Percentiles rank a stretch among this genome's conserved stretches.
phyloP scores from a whole-genome alignment of 2,797 vertebrate genomes.

The Echiichthys vipera region DNA sequence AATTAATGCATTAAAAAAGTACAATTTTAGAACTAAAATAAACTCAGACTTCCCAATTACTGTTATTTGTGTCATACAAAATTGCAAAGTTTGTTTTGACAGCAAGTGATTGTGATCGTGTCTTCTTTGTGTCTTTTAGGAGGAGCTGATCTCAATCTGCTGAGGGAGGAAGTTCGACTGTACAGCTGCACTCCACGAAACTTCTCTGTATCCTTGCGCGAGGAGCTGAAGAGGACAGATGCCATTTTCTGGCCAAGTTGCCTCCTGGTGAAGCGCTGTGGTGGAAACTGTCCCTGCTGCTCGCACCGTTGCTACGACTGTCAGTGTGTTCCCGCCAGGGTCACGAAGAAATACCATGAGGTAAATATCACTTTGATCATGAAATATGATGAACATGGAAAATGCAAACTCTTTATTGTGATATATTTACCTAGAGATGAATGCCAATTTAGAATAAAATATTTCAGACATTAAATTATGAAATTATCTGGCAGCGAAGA shows the following conservation, averaged over 20 bases:
- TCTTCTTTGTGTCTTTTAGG: conserved; percentile 39
- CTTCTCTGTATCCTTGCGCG: conserved; percentile 93
- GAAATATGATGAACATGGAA: not conserved
- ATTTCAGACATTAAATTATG: not conserved
- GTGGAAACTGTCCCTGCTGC: conserved; percentile 97
- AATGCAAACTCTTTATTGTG: not conserved
- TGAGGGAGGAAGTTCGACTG: conserved; percentile 93
- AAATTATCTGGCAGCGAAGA: not conserved
- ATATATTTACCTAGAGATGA: no score
- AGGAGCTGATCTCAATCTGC: conserved; percentile 91
- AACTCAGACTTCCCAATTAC: not conserved
- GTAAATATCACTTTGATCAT: conserved; percentile 68
- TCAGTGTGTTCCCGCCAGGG: conserved; percentile 91
- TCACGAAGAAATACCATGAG: conserved; percentile 97
- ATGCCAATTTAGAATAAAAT: not conserved
- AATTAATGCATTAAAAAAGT: not conserved
- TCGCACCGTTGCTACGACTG: conserved; percentile 92
- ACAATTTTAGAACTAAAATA: not conserved
- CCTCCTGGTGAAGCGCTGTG: conserved; percentile 96
- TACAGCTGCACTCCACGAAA: conserved; percentile 98
- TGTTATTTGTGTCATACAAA: not conserved
- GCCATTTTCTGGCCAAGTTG: conserved; percentile 98
- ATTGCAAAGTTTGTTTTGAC: not conserved
- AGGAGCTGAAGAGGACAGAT: conserved; percentile 95
- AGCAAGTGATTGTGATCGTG: not conserved